Base-by-base conservation (phyloP, 2,797 vertebrate species). In the Clangula hyemalis region DNA sequence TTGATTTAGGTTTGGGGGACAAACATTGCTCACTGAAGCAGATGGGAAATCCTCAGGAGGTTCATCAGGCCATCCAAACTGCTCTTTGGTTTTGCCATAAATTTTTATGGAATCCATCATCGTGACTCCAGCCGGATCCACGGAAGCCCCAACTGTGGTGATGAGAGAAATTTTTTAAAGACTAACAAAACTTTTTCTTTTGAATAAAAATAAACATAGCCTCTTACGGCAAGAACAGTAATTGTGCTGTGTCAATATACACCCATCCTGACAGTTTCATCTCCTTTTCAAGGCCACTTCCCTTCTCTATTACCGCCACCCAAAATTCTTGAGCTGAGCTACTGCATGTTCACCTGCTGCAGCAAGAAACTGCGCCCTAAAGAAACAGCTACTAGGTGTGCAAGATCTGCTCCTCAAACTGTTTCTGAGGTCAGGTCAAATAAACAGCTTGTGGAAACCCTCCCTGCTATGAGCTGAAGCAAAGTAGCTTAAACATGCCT, bases 71-170 rank as follows among this genome's bases (percentile, higher is more conserved):
- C 99, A 99, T 57, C 99, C 99, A 91, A 99, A 99, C 97, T 99
- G 99, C 96, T 99, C 99, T 95, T 99, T 99, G 49, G 99, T 99
- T 98, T 99, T 99, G 86, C 99, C 99, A 16, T 99, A 99, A 74
- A 99, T 99, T 96, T 99, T 99, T 80, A 99, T 98, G 36, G 99
- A 99, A 87, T 99, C 99, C 41, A 99, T 98, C 99, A 99, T 99
- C 25, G 99, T 99, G 94, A 99, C 99, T 41, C 99, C 99, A n/a
- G 99, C 99, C 13, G 99, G 99, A 97, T 99, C 99, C 88, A 99
- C 99, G 0, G 99, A 99, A 11, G 99, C 99, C 20, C 99, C 99
- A 73, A 99, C 99, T 99, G 96, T 13, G 95, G 85, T 0, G 8
- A 84, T 10, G 32, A 87, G 51, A 95, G 76, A 91, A 62, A 56